A percentile compares a stretch with the other conserved stretches of the same genome.
phyloP scores from a whole-genome alignment of 1,140 invertebrate species.

The Heterodera schachtii region DNA sequence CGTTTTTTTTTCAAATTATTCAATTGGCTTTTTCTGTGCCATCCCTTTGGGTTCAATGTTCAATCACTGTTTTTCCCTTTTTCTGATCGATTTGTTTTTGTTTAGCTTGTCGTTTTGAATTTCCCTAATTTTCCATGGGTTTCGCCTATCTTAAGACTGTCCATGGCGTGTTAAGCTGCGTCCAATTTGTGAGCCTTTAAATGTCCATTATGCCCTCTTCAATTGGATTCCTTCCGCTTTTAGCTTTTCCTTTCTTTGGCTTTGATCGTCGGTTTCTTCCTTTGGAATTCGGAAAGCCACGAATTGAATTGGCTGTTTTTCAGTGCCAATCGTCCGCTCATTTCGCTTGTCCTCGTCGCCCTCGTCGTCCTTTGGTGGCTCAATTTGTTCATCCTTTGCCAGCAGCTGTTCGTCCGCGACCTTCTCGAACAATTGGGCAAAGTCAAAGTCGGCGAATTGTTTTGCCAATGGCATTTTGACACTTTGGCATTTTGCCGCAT shows the following conservation, averaged over 20 bases:
- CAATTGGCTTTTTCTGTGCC: too few relatives aligned
- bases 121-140: constrained; percentile 12
- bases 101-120: too few relatives aligned
- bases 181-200: constrained; percentile 28
- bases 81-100: too few relatives aligned
- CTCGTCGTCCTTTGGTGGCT: constrained; percentile 17
- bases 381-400: constrained; percentile 12
- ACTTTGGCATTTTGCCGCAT: background rate
- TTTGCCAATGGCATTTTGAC: background rate
- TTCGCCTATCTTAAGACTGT: constrained; percentile 35
- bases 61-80: too few relatives aligned
- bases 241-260: constrained; percentile 14
- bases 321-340: constrained; percentile 11
- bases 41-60: too few relatives aligned
- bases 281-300: constrained; percentile 24
- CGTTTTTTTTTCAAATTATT: too few relatives aligned
- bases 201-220: background rate
- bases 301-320: constrained; percentile 37
- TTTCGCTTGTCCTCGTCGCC: constrained; percentile 29
- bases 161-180: constrained; percentile 33
- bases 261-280: constrained; percentile 30
- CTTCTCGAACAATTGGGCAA: constrained; percentile 39
- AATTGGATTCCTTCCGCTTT: too few relatives aligned
- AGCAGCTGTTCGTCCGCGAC: constrained; percentile 35
- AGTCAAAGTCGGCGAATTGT: constrained; percentile 8